phyloP scores from a whole-genome alignment of 2,113 vertebrate genomes.

The Dromiciops gliroides region DNA sequence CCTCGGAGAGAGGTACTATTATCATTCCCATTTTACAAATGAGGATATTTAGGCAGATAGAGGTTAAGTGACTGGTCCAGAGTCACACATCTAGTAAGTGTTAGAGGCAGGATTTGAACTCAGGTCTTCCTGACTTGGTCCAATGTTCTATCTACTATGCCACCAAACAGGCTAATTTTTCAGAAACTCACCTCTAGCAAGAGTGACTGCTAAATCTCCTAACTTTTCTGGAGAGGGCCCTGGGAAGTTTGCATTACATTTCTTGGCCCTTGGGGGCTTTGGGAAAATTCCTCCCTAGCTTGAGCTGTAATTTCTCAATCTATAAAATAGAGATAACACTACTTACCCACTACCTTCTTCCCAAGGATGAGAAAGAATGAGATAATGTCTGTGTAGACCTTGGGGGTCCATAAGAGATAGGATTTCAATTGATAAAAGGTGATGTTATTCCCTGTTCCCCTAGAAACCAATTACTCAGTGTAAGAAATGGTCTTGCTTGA shows the following conservation, averaged over 20 bases:
- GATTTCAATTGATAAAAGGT: neutral
- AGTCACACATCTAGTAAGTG: neutral
- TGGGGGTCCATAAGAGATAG: constrained; percentile 43
- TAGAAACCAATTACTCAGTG: constrained; percentile 68
- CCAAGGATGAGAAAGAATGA: constrained; percentile 29
- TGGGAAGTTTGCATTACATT: neutral
- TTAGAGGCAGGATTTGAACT: neutral
- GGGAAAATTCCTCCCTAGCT: neutral
- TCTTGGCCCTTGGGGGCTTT: neutral
- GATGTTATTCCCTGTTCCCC: constrained; percentile 18
- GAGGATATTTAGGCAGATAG: neutral
- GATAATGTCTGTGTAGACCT: constrained; percentile 58
- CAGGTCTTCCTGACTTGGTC: neutral
- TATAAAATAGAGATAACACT: constrained; percentile 19
- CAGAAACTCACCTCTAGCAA: neutral
- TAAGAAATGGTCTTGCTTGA: constrained; percentile 79
- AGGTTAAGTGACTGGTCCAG: neutral
- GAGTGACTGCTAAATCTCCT: neutral
- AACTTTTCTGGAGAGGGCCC: neutral
- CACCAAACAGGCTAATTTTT: neutral
- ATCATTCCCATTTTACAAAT: neutral
- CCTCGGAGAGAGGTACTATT: neutral
- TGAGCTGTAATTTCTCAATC: neutral
- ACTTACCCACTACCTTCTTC: neutral
- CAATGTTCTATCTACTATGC: neutral